Base-by-base conservation (phyloP, 2,797 vertebrate genomes). In the Xenops minutus region DNA sequence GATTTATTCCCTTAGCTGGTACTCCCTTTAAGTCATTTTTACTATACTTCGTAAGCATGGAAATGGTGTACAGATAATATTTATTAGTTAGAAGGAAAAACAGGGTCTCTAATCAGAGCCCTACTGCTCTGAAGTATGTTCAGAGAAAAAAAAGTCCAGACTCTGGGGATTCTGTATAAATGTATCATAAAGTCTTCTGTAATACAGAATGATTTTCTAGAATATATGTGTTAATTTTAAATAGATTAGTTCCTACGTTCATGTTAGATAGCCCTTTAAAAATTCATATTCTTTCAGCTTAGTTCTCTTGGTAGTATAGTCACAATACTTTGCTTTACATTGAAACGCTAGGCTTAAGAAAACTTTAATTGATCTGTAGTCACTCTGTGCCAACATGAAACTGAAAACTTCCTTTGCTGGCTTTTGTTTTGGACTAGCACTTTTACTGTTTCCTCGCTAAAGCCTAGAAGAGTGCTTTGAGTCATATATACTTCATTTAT, bases 21-120 rank as follows among this genome's bases (percentile, higher is more conserved):
- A 91, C 86, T 95, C 72, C 72, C 49, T 96, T 96, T 96, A 97
- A 97, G 88, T 97, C 95, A 84, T 96, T 97, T 97, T 97, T 79
- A 87, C 93, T 97, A 26, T 95, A 92, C 91, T 97, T 97, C 11
- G 83, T 98, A 97, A 97, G 96, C 96, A 86, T 97, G 97, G 97
- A 96, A 97, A 97, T 97, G 74, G 91, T 80, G 74, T 96, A 95
- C 93, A 93, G 94, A 89, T 95, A 97, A 93, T 97, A 95, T 97
- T 98, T 97, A 97, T 97, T 97, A 98, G 93, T 95, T 97, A 84
- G 90, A 96, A 97, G 69, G 84, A 97, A 97, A 97, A 97, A 91
- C 92, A 94, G 95, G 88, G 93, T 97, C 92, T 97, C 92, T 97
- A 96, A 97, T 96, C 95, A 95, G 93, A 97, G 88, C 73, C 94